Percentiles rank a stretch among this genome's conserved stretches.
Evolutionary conservation across 1,140 invertebrate genomes (phyloP).

Genomic region (Sitophilus oryzae): DNA sequence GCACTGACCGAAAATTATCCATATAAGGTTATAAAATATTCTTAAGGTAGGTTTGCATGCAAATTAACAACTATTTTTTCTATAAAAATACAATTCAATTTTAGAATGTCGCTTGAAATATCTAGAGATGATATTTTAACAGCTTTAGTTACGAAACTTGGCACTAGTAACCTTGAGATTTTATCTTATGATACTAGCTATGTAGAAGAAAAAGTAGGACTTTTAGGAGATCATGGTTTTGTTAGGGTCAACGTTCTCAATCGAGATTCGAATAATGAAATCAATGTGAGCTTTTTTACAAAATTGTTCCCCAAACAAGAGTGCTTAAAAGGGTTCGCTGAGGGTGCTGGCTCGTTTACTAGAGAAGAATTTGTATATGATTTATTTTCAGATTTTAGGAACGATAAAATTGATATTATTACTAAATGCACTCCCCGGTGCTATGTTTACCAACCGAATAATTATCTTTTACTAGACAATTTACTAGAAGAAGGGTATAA

Average conservation of each 20-base stretch:
- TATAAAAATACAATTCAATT: too few relatives aligned
- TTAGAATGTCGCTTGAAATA: too few relatives aligned
- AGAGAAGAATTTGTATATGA: constrained; percentile 32
- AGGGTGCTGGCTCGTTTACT: constrained; percentile 20
- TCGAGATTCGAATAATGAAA: not conserved
- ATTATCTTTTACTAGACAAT: constrained; percentile 32
- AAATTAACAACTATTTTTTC: too few relatives aligned
- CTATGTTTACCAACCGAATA: constrained; percentile 24
- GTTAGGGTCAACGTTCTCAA: not conserved
- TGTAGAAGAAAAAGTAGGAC: constrained; percentile 7
- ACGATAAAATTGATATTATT: constrained; percentile 33
- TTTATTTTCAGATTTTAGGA: constrained; percentile 16
- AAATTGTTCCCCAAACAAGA: constrained; percentile 21
- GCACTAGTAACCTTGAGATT: not conserved
- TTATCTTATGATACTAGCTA: not conserved
- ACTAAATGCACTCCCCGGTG: constrained; percentile 17
- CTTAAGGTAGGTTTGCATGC: too few relatives aligned
- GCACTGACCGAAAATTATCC: too few relatives aligned
- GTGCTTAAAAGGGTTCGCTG: constrained; percentile 21
- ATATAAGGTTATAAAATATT: too few relatives aligned
- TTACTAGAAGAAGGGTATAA: constrained; percentile 31
- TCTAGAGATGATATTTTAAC: not conserved
- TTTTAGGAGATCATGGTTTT: constrained; percentile 4
- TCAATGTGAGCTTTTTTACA: constrained; percentile 11
- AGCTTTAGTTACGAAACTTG: not conserved